Base-by-base conservation (phyloP, 2,888 invertebrate genomes). In the Autographa gamma region DNA sequence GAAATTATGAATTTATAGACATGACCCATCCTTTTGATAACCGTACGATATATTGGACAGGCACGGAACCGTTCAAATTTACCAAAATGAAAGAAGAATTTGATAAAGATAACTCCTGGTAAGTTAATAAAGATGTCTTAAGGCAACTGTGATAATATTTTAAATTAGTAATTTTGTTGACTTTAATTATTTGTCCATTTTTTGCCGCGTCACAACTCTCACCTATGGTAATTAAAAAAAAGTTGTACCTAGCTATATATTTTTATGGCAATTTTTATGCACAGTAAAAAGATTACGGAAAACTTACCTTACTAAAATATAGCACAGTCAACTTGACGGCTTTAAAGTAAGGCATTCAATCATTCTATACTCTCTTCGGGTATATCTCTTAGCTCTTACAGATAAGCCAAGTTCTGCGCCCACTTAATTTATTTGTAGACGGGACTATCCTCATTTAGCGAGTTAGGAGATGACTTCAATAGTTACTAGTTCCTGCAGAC, bases 1-100 rank as follows among this genome's bases (percentile, higher is more conserved):
- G 89, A n/a, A 80, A 86, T 60, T 91, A 89, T 74, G 91, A 92
- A 64, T 92, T 92, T 69, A 84, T 92, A 69, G 93, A 93, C 81
- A 81, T 93, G 62, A 88, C 90, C 34, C 88, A 92, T 77, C 81
- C 88, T 2, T 93, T 91, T 72, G 88, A 92, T 78, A 86, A 88
- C 41, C 38, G 85, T 32, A 91, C 93, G 5, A 79, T 92, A 18
- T 92, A 91, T 81, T 93, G 90, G 91, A 88, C 90, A 0, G 81
- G 82, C 19, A 60, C 54, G 19, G 76, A 82, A 75, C 80, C 79
- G 1, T 93, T 93, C 80, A 71, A 79, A 70, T 92, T 90, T 73
- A 91, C 87, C 16, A 90, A 88, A 71, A 87, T 88, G 78, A 75
- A 70, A 13, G 88, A 75, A 77, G 65, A 72, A 14, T 78, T 78